Percentiles rank a stretch among this genome's conserved stretches.
Conservation (phyloP, 92 coral and sea anemone species). For the Nematostella vectensis region DNA sequence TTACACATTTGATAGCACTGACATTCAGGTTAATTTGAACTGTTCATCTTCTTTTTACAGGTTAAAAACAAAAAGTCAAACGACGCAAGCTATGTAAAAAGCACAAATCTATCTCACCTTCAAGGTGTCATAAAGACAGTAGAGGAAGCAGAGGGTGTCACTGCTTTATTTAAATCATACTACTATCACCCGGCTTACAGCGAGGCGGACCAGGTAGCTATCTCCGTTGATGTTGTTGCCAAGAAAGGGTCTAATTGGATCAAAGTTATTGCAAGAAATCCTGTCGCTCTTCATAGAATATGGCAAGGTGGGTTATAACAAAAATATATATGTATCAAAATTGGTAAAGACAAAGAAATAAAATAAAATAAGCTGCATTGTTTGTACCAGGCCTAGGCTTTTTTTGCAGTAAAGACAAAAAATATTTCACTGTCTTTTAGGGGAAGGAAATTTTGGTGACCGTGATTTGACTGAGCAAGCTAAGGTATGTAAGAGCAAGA, state of each 20-base stretch:
- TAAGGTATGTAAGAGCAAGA: conserved; percentile 57
- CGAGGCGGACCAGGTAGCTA: conserved; percentile 1
- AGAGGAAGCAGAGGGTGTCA: conserved; percentile 40
- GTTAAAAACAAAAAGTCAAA: conserved; percentile 9
- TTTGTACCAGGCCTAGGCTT: no score
- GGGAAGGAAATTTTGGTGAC: conserved; percentile 86
- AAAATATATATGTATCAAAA: no score
- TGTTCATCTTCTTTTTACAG: no score
- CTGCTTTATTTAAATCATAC: conserved; percentile 52
- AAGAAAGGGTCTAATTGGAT: conserved; percentile 53
- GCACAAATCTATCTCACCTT: conserved; percentile 79
- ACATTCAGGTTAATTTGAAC: no score
- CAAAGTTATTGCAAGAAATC: conserved; percentile 88
- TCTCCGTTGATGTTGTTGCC: conserved; percentile 68
- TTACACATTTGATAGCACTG: no score
- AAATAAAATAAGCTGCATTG: no score
- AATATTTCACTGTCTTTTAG: no score
- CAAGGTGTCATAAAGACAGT: conserved; percentile 57
- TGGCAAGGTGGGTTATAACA: conserved; percentile 77
- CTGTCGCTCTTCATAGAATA: conserved; percentile 63
- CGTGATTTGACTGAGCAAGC: conserved; percentile 67
- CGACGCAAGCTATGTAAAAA: conserved; percentile 55
- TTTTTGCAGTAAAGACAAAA: no score
- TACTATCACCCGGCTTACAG: conserved; percentile 8
- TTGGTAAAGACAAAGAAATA: no score